Base-by-base conservation (phyloP, 2,888 invertebrate species). In the Trachelus troglodyta region DNA sequence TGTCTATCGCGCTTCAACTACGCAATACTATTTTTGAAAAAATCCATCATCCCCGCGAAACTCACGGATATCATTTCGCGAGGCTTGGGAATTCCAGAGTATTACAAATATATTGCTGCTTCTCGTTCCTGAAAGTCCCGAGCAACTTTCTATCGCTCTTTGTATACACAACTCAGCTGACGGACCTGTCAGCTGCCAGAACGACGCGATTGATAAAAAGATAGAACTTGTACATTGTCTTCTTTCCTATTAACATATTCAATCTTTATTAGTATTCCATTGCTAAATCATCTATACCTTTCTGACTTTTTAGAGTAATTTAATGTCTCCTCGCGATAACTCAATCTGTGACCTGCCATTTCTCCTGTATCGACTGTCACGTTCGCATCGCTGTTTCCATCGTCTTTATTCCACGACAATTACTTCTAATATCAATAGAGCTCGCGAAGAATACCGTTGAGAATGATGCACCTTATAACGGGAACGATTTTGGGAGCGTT, bases 91-190 rank as follows among this genome's bases (percentile, higher is more conserved):
- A 23, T 23, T 56, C 9, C 56, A 56, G 23, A 56, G 23, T 9
- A 56, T 56, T 56, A 9, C 2, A 23, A 56, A 56, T 56, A 56
- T 23, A 15, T 23, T 56, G 56, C 9, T 56, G 23, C 23, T 56
- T 23, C 56, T 56, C 56, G 56, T 23, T 56, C 9, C 56, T 23
- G 23, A 56, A 56, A 56, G 56, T 34, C 71, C 31, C 71, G 71
- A 71, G 31, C 71, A 34, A 56, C 56, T 71, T 71, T 71, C 71
- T 34, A 23, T 71, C 33, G 33, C 34, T 79, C 83, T 89, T 88
- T 89, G 89, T 89, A 85, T 89, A 89, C 88, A 87, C 87, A 87
- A 87, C 89, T 87, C 90, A 90, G 90, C 90, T 90, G 89, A 89
- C 86, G 87, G 82, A 79, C 82, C 84, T 85, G 87, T 89, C 89